phyloP scores from a whole-genome alignment of 2,888 invertebrate species.

The Pachliopta kotzebuea region DNA sequence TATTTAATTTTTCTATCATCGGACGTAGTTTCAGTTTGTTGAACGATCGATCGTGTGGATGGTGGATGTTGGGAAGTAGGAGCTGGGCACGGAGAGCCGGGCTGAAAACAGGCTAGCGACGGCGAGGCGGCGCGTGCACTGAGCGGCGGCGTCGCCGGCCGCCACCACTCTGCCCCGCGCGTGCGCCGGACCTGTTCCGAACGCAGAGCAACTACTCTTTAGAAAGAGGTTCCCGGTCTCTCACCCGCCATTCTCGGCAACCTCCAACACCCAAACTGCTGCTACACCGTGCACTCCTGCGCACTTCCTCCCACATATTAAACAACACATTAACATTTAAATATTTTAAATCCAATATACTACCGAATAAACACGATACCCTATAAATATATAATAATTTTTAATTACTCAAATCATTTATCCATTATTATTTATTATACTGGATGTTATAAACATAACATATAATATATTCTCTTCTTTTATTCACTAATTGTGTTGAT shows the following conservation, averaged over 20 bases:
- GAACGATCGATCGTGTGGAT: constrained; percentile 41
- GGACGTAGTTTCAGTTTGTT: constrained; percentile 36
- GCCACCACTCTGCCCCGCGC: constrained; percentile 47
- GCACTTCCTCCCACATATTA: neutral
- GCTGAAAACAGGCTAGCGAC: constrained; percentile 60
- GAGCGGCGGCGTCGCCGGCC: constrained; percentile 50
- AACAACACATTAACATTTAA: too few species aligned
- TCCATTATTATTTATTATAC: too few species aligned
- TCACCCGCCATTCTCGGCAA: constrained; percentile 37
- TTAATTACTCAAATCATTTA: too few species aligned
- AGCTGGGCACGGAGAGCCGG: constrained; percentile 39
- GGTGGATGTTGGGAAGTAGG: constrained; percentile 34
- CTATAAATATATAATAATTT: too few species aligned
- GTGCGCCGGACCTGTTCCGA: constrained; percentile 72
- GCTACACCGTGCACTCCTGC: constrained; percentile 28
- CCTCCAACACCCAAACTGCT: constrained; percentile 35
- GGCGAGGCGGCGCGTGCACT: constrained; percentile 74
- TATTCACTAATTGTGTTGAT: too few species aligned
- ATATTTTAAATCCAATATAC: too few species aligned
- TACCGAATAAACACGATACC: too few species aligned
- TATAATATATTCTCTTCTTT: too few species aligned
- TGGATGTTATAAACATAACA: too few species aligned
- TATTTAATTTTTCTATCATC: constrained; percentile 33
- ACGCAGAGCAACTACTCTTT: constrained; percentile 31
- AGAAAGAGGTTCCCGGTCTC: constrained; percentile 12